These are phyloP conservation scores for Eupithecia dodoneata DNA, from an alignment of 2,888 invertebrate species.

Conservation along the genomic window DNA sequence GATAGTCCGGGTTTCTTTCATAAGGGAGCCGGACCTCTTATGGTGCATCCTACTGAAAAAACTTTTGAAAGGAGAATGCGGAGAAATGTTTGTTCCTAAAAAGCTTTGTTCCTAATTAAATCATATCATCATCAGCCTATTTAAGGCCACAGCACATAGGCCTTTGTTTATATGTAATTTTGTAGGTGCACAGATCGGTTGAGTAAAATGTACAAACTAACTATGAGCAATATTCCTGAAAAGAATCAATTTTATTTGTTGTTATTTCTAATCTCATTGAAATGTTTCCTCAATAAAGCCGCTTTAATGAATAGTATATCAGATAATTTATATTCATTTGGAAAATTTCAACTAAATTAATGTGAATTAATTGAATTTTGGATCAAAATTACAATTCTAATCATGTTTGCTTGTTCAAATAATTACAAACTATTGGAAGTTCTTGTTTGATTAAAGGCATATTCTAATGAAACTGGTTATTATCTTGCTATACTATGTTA, in stretches of 20 bases:
- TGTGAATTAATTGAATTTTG: neutral
- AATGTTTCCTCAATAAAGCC: neutral
- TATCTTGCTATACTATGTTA: neutral
- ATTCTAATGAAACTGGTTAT: neutral
- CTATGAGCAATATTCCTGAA: neutral
- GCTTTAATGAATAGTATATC: neutral
- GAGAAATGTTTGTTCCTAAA: no score
- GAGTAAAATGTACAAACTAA: neutral
- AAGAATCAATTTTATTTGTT: neutral
- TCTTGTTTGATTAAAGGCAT: conserved; percentile 6
- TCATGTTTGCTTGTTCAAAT: neutral
- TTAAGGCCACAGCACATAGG: neutral
- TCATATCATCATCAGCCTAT: no score
- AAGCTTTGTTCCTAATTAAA: neutral
- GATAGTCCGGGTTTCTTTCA: no score
- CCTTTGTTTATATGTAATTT: neutral
- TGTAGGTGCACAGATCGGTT: neutral
- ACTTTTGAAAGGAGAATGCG: neutral
- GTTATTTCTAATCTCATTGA: neutral
- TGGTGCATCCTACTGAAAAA: neutral
- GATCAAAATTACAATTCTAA: neutral
- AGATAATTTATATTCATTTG: neutral
- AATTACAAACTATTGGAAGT: neutral
- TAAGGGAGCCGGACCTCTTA: no score
- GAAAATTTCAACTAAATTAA: neutral